Evolutionary conservation across 30 jellyfish, hydroid and myxozoan species (phyloP).

Genomic region (Chironex yamaguchii): DNA sequence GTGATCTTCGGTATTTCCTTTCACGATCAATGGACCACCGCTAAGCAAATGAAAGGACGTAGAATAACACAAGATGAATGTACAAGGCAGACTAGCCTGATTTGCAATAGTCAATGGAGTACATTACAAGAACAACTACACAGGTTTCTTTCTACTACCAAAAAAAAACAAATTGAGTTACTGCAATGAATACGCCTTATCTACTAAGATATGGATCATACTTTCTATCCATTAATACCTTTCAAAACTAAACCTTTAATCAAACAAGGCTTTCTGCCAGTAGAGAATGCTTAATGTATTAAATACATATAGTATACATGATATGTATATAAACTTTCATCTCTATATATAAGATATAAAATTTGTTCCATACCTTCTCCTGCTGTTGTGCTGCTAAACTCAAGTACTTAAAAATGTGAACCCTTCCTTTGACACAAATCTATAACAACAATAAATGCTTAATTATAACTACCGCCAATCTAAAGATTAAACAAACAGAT

Average conservation of each 20-base stretch:
- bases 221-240: no score
- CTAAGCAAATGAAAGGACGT: constrained; percentile 24
- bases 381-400: constrained; percentile 98
- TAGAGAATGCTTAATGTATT: no score
- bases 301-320: neutral
- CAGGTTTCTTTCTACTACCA: no score
- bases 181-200: no score
- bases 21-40: constrained; percentile 92
- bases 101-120: no score
- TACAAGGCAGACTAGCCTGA: no score
- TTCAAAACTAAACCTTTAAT: no score
- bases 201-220: no score
- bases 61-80: neutral
- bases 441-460: neutral
- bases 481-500: no score
- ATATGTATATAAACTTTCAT: neutral
- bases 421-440: constrained; percentile 92
- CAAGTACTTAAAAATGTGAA: constrained; percentile 83
- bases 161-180: no score
- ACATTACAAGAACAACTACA: no score
- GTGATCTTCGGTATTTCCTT: constrained; percentile 62
- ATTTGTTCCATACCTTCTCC: constrained; percentile 76
- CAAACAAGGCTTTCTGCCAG: no score
- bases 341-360: neutral
- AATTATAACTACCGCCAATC: neutral